Base-by-base conservation (phyloP, 2,797 vertebrate species). In the Micropoecilia bifurca region DNA sequence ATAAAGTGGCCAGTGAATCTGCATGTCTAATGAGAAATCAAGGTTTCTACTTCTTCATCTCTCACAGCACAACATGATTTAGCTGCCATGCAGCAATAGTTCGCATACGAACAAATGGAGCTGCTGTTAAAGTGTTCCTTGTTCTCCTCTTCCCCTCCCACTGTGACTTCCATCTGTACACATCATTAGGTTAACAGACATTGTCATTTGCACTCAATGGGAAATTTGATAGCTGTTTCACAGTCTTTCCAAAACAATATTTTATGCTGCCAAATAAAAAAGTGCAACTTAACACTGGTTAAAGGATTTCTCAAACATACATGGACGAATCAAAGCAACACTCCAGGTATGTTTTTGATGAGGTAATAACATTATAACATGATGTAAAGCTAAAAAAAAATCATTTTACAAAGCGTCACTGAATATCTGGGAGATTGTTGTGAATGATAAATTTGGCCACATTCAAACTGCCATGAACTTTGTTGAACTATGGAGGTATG, bases 101-200 rank as follows among this genome's bases (percentile, higher is more conserved):
- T 48, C 0, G 1, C 20, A n/a, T 33, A 22, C 39, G 45, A 43
- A 71, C 55, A 73, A 79, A 73, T 25, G 53, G 25, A 73, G 57
- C 22, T 10, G 66, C 45, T 72, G 43, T 59, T 75, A 12, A 73
- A 39, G 73, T 55, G 25, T 81, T 30, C n/a, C 22, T 78, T 8
- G 8, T 28, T 55, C 14, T n/a, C 39, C 39, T 71, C 48, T 45
- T 78, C 55, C 73, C 28, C 1, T 55, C 57, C 66, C 6, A 20
- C 77, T 79, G 79, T 76, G 73, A 48, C 74, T 71, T 66, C 80
- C 28, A 80, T 82, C 77, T 75, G 73, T 55, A 69, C 73, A 78
- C 63, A 71, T 72, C 74, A 59, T 78, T 47, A 73, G 50, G 18
- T 53, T 73, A 73, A 41, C 47, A 77, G 66, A 79, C 66, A 71